Base-by-base conservation (phyloP, 2,113 vertebrate species). In the Pitta sordida region DNA sequence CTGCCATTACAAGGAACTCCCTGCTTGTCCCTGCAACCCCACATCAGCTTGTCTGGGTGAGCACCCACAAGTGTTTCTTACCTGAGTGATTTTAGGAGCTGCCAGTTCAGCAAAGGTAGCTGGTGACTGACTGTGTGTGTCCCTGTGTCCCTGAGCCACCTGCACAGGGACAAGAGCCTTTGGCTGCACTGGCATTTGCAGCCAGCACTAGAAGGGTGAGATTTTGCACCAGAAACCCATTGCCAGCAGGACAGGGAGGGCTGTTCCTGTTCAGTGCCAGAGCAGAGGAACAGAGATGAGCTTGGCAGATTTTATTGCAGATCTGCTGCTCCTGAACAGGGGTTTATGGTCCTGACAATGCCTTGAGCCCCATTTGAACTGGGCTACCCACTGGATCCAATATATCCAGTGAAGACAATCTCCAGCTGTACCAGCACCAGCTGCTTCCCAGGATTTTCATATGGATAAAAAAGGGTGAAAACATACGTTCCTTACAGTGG, bases 401-500 rank as follows among this genome's bases (percentile, higher is more conserved):
- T 7, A 5, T 1, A 8, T 46, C 24, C 73, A 36, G 63, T 70
- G 77, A 73, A 78, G 51, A 58, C 22, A 17, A 17, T 3, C 53
- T 52, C 64, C 1, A 1, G 24, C 49, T 21, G 2, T 41, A 44
- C 39, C 74, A 55, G 77, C 64, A 26, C 44, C 67, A 56, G n/a
- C 4, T 32, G 32, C 23, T 49, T 56, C 74, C 29, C 22, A 34
- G 55, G 46, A 36, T 77, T 37, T 43, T 7, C 23, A 27, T 0
- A 1, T 10, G 56, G 41, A 65, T 74, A 48, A 56, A 76, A 43
- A 83, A n/a, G 11, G 17, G 17, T 62, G 29, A 59, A 89, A 63
- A 32, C 22, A 1, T 0, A 1, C 3, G 44, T 27, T 8, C 44
- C n/a, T 15, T 3, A 4, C 48, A 17, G 6, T 0, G 5, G 67